Evolutionary conservation across 2,113 vertebrate genomes (phyloP).

Genomic region (Aspidoscelis tigris): DNA sequence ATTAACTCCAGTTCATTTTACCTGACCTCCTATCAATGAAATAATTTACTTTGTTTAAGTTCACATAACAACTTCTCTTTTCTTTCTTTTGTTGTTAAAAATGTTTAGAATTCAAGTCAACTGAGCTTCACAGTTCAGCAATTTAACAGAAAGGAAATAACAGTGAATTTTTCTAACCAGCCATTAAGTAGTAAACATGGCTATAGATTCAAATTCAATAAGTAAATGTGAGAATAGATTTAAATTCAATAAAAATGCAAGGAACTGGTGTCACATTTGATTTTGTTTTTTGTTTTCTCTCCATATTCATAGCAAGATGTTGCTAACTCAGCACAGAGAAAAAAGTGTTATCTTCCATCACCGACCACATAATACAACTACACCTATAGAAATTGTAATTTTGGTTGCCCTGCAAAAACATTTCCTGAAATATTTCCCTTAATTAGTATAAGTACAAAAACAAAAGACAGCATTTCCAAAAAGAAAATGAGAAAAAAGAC

Average conservation of each 20-base stretch:
- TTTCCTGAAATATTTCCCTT: neutral
- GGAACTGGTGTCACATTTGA: slow-evolving; percentile 14
- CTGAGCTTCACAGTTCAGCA: neutral
- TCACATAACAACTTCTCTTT: neutral
- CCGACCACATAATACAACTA: slow-evolving; percentile 13
- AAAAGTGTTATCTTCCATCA: neutral
- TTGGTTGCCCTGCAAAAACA: slow-evolving; percentile 34
- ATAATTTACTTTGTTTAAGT: neutral
- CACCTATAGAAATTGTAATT: slow-evolving; percentile 10
- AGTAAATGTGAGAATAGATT: slow-evolving; percentile 17
- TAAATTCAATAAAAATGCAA: slow-evolving; percentile 25
- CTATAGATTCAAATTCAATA: slow-evolving; percentile 34
- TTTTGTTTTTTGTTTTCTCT: neutral
- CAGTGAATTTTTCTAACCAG: neutral
- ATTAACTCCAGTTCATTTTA: slow-evolving; percentile 3
- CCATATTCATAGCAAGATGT: slow-evolving; percentile 18
- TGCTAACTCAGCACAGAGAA: slow-evolving; percentile 30
- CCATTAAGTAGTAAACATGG: slow-evolving; percentile 27
- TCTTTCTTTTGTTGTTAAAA: neutral
- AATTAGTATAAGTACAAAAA: neutral
- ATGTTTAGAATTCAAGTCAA: neutral
- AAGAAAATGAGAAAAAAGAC: slow-evolving; percentile 30
- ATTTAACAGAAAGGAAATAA: slow-evolving; percentile 9
- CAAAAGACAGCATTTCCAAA: neutral
- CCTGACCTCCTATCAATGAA: neutral